phyloP scores from a whole-genome alignment of 2,888 invertebrate species.

The Caenorhabditis zanzibari region DNA sequence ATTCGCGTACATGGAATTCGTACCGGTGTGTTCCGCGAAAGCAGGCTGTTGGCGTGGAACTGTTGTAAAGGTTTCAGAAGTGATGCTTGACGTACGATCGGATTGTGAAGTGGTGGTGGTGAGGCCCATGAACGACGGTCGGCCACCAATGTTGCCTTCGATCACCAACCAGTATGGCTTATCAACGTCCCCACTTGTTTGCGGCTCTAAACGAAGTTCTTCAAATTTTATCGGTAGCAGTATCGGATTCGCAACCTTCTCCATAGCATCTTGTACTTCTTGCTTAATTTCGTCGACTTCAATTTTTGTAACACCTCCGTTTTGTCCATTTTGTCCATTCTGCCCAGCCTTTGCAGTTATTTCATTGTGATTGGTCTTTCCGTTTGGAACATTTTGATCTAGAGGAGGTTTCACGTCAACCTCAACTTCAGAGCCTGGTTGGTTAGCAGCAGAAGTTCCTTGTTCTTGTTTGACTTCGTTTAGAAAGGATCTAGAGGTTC shows the following conservation, averaged over 20 bases:
- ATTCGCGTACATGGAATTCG: slow-evolving; percentile 96
- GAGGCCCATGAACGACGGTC: slow-evolving; percentile 61
- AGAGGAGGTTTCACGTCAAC: background rate
- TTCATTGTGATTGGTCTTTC: background rate
- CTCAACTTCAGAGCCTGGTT: no score
- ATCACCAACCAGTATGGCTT: slow-evolving; percentile 65
- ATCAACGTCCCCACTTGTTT: slow-evolving; percentile 50
- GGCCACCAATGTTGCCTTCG: slow-evolving; percentile 60
- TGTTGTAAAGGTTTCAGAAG: slow-evolving; percentile 90
- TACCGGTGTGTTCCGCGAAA: slow-evolving; percentile 88
- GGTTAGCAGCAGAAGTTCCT: no score
- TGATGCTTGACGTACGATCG: slow-evolving; percentile 72
- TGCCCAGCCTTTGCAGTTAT: no score
- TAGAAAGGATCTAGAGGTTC: background rate
- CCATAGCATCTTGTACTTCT: background rate
- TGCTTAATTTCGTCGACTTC: background rate
- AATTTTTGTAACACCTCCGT: no score
- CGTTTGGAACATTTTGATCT: background rate
- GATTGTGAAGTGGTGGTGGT: slow-evolving; percentile 33
- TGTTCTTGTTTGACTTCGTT: no score
- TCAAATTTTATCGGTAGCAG: slow-evolving; percentile 12
- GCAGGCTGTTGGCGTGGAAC: slow-evolving; percentile 95
- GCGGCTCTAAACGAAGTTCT: slow-evolving; percentile 46
- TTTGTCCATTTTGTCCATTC: no score
- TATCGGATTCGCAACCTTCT: background rate